Percentiles rank a stretch among this genome's conserved stretches.
phyloP scores from a whole-genome alignment of 1,140 invertebrate species.

The Drosophila erecta region DNA sequence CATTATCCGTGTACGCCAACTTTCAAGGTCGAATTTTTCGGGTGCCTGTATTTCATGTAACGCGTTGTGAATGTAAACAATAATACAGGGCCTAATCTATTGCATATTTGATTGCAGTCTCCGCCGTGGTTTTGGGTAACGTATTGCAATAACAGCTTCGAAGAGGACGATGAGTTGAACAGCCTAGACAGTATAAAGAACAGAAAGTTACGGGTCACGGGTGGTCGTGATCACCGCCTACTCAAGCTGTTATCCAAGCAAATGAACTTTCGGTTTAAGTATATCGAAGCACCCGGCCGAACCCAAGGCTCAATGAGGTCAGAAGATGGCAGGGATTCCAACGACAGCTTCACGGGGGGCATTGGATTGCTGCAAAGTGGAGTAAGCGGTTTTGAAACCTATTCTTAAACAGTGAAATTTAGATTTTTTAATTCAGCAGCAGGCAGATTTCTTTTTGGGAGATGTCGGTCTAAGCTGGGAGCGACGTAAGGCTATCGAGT shows the following conservation, averaged over 20 bases:
- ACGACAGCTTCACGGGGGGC: constrained; percentile 88
- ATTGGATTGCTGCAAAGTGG: constrained; percentile 88
- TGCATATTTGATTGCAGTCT: constrained; percentile 85
- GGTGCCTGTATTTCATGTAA: constrained; percentile 89
- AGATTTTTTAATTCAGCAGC: constrained; percentile 77
- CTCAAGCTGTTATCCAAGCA: constrained; percentile 87
- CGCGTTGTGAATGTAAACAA: neutral
- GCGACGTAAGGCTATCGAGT: constrained; percentile 88
- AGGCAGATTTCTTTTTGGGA: constrained; percentile 89
- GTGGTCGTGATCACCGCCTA: constrained; percentile 89
- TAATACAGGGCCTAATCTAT: neutral
- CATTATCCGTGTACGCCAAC: constrained; percentile 87
- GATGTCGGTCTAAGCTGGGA: constrained; percentile 90
- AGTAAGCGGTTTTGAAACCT: constrained; percentile 77
- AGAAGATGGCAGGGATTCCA: constrained; percentile 84
- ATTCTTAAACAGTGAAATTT: neutral
- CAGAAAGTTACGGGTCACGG: constrained; percentile 86
- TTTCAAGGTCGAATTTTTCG: constrained; percentile 87
- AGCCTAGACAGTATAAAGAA: constrained; percentile 67
- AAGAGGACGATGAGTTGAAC: neutral
- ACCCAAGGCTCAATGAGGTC: constrained; percentile 88
- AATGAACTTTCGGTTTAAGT: constrained; percentile 89
- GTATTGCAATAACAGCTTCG: constrained; percentile 84
- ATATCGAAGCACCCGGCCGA: constrained; percentile 89
- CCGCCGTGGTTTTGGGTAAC: constrained; percentile 90